phyloP scores from a whole-genome alignment of 2,797 vertebrate species.

The Rhynchonycteris naso region DNA sequence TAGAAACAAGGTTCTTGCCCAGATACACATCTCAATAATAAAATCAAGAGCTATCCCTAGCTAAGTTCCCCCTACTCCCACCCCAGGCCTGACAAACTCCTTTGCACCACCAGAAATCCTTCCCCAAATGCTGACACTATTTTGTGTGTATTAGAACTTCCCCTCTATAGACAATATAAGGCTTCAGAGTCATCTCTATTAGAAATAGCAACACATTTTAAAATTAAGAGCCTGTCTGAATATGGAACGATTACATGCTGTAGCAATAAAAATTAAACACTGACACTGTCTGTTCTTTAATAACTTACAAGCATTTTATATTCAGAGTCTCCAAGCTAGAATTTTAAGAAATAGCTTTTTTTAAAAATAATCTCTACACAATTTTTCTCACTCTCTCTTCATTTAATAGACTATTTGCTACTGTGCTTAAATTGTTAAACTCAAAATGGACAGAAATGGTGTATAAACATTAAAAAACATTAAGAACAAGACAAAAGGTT shows the following conservation, averaged over 20 bases:
- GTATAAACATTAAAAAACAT: neutral
- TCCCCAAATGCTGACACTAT: neutral
- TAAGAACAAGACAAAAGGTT: neutral
- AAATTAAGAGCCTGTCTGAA: constrained; percentile 11
- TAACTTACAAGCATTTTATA: constrained; percentile 46
- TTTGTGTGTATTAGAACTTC: neutral
- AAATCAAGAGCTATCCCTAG: neutral
- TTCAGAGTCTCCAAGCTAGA: constrained; percentile 28
- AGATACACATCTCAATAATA: neutral
- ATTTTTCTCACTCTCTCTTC: constrained; percentile 1
- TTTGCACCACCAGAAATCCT: neutral
- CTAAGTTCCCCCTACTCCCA: neutral
- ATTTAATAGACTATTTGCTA: constrained; percentile 18
- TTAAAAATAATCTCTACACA: constrained; percentile 4
- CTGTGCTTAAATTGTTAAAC: neutral
- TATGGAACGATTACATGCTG: neutral
- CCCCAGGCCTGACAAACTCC: neutral
- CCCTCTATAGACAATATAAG: neutral
- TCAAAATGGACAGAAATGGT: neutral
- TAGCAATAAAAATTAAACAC: constrained; percentile 45
- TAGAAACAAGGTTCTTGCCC: neutral
- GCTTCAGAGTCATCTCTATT: neutral
- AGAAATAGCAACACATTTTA: neutral
- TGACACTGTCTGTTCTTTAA: constrained; percentile 45
- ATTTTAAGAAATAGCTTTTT: constrained; percentile 51